Conservation (phyloP, 2,797 vertebrate genomes). For the Columba guinea region DNA sequence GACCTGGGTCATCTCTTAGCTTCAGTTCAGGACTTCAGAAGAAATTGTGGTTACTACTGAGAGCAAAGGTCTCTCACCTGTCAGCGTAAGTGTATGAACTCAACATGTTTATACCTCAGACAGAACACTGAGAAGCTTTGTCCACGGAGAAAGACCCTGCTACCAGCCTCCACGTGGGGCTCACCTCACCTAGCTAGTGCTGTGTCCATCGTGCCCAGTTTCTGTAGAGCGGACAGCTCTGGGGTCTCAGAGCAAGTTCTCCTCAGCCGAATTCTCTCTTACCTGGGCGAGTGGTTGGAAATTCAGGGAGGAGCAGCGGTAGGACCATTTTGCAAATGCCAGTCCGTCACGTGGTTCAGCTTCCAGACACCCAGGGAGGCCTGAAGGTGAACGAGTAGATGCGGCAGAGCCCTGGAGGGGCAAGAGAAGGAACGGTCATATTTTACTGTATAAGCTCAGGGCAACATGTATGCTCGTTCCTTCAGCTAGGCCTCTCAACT, state of each 20-base stretch:
- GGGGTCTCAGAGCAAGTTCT: neutral
- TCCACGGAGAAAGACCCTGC: neutral
- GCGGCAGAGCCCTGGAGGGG: neutral
- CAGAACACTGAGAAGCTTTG: neutral
- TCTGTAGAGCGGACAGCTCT: neutral
- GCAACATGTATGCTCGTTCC: fast-evolving
- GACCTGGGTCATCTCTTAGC: neutral
- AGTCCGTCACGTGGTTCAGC: fast-evolving
- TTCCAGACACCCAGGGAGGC: neutral
- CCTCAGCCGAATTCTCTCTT: neutral
- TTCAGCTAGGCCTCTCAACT: neutral
- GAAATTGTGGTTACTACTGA: neutral
- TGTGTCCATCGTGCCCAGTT: neutral
- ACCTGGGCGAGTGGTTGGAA: fast-evolving
- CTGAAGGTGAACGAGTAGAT: neutral
- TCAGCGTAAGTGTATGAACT: neutral
- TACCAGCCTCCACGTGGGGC: fast-evolving
- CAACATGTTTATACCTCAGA: neutral
- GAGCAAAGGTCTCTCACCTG: neutral
- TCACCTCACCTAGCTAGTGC: neutral
- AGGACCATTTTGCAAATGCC: neutral
- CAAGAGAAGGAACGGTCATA: neutral
- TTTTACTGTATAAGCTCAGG: neutral
- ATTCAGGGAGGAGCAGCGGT: neutral
- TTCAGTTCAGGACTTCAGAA: constrained; percentile 35